A percentile compares a stretch with the other conserved stretches of the same genome.
These are phyloP conservation scores for Pseudonaja textilis DNA, from an alignment of 2,113 vertebrate species.

Conservation along the genomic window DNA sequence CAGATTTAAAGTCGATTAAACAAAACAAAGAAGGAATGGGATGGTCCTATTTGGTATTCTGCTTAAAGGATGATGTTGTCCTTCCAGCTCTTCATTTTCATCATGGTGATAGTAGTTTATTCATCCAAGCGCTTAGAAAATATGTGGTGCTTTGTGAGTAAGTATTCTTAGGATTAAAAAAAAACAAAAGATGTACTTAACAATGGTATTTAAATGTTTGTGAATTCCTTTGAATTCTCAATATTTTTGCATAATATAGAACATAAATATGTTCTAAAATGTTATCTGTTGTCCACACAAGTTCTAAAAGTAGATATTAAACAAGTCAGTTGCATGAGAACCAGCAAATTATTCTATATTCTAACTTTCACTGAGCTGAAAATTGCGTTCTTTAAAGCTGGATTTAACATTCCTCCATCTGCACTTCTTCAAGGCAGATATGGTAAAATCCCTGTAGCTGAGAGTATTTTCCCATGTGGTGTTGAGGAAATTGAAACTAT, in stretches of 20 bases:
- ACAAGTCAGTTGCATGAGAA: not conserved
- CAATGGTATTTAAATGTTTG: not conserved
- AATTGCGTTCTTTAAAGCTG: no score
- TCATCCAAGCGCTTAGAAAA: conserved; percentile 87
- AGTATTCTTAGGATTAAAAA: conserved; percentile 64
- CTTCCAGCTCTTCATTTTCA: conserved; percentile 92
- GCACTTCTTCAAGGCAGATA: no score
- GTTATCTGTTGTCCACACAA: not conserved
- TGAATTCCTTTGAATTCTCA: not conserved
- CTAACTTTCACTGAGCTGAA: not conserved
- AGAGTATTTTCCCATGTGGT: no score
- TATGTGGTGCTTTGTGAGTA: conserved; percentile 85
- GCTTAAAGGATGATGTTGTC: conserved; percentile 81
- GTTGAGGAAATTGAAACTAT: no score
- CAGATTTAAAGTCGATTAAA: conserved; percentile 86
- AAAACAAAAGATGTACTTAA: not conserved
- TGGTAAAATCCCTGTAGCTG: no score
- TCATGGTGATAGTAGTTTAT: conserved; percentile 84
- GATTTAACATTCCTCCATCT: no score
- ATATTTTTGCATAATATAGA: not conserved
- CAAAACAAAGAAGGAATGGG: conserved; percentile 86
- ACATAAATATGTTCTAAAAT: not conserved
- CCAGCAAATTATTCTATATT: not conserved
- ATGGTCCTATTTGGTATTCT: conserved; percentile 87
- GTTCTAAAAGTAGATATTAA: not conserved